These are phyloP conservation scores for Boleophthalmus pectinirostris DNA, from an alignment of 2,113 vertebrate genomes.

Conservation along the genomic window DNA sequence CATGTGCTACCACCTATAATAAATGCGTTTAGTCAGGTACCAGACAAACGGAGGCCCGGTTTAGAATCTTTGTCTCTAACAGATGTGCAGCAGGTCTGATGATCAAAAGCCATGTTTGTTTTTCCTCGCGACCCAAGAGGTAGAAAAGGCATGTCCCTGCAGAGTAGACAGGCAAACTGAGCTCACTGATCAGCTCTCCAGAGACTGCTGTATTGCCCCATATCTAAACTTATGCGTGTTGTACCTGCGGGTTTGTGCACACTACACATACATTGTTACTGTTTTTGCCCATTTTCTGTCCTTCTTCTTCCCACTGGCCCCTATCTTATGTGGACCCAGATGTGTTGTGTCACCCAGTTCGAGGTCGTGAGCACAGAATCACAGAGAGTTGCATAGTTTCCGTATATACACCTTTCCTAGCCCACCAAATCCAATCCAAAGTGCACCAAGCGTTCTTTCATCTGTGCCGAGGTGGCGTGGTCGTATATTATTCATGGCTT, in stretches of 20 bases:
- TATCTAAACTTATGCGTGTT: slow-evolving; percentile 47
- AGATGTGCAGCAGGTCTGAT: slow-evolving; percentile 70
- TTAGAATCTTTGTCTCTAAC: slow-evolving; percentile 64
- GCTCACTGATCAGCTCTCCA: slow-evolving; percentile 85
- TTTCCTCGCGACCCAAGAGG: slow-evolving; percentile 79
- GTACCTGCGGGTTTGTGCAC: slow-evolving; percentile 6
- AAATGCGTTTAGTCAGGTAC: slow-evolving; percentile 56
- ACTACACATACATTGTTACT: slow-evolving; percentile 78
- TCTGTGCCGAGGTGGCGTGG: slow-evolving; percentile 76
- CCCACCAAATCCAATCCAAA: slow-evolving; percentile 66
- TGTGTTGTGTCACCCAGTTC: slow-evolving; percentile 72
- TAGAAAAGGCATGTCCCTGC: slow-evolving; percentile 81
- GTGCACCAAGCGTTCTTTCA: slow-evolving; percentile 76
- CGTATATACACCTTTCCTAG: slow-evolving; percentile 42
- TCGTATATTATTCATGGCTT: slow-evolving; percentile 83
- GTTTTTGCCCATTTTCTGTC: slow-evolving; percentile 36
- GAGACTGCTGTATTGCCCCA: slow-evolving; percentile 74
- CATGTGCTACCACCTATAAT: slow-evolving; percentile 41
- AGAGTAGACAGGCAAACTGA: slow-evolving; percentile 85
- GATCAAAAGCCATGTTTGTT: slow-evolving; percentile 82
- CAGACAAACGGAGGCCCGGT: slow-evolving; percentile 46
- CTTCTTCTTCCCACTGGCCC: slow-evolving; percentile 79
- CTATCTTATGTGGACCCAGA: slow-evolving; percentile 67
- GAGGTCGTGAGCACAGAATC: slow-evolving; percentile 46
- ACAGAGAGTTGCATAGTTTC: slow-evolving; percentile 66